Evolutionary conservation across 2,888 invertebrate species (phyloP).

Genomic region (Acrobeloides nanus): DNA sequence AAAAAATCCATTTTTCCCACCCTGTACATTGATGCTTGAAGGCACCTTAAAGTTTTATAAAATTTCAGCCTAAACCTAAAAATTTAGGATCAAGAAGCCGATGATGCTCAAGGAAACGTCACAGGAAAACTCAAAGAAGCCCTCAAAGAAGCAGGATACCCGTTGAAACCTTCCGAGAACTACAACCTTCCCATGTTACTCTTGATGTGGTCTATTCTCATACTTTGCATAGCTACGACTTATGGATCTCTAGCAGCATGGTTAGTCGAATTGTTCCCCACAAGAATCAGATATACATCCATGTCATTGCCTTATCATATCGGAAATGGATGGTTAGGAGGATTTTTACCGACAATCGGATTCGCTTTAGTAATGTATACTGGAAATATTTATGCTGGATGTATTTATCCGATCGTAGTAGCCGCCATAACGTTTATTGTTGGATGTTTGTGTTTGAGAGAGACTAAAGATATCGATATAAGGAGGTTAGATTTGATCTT

Average conservation of each 20-base stretch:
- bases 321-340: slow-evolving; percentile 15
- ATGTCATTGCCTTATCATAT: slow-evolving; percentile 12
- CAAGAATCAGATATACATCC: slow-evolving; percentile 11
- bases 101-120: no score
- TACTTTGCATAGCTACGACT: background rate
- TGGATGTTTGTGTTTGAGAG: no score
- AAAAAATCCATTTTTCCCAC: no score
- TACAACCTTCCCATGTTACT: background rate
- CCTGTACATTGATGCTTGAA: no score
- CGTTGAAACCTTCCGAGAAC: background rate
- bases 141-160: slow-evolving; percentile 6
- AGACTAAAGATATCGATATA: no score
- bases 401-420: slow-evolving; percentile 1
- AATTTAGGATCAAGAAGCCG: no score
- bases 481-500: no score
- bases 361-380: slow-evolving; percentile 5
- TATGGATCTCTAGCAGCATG: slow-evolving; percentile 3
- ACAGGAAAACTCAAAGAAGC: no score
- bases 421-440: slow-evolving; percentile 6
- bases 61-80: no score
- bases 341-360: slow-evolving; percentile 7
- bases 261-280: slow-evolving; percentile 14
- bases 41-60: no score
- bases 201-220: no score
- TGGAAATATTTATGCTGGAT: slow-evolving; percentile 7